Conservation (phyloP, 2,888 invertebrate species). For the Tricholauxania praeusta region DNA sequence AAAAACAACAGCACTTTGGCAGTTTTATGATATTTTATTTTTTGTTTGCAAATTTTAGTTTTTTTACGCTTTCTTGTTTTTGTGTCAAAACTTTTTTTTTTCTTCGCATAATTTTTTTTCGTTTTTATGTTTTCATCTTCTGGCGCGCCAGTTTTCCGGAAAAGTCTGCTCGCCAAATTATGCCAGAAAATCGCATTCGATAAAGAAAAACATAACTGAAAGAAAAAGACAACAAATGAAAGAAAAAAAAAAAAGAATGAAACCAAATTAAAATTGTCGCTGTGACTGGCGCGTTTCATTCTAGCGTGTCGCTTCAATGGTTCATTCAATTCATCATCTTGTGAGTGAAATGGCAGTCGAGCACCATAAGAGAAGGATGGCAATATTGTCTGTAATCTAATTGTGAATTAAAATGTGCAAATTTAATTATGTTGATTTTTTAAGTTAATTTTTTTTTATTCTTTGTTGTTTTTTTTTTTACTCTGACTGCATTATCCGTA, state of each 20-base stretch:
- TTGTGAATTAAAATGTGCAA: background rate
- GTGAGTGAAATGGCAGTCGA: background rate
- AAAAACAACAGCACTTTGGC: background rate
- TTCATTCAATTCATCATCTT: slow-evolving; percentile 60
- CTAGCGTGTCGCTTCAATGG: slow-evolving; percentile 62
- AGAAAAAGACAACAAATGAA: slow-evolving; percentile 30
- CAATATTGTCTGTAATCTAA: background rate
- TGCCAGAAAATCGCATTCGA: slow-evolving; percentile 11
- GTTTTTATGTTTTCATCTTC: slow-evolving; percentile 17
- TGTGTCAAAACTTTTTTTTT: slow-evolving; percentile 5
- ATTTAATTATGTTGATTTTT: slow-evolving; percentile 2
- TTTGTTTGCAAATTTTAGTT: slow-evolving; percentile 10
- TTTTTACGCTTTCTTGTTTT: background rate
- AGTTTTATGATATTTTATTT: slow-evolving; percentile 19
- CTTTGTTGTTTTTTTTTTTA: background rate
- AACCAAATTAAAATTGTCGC: slow-evolving; percentile 54
- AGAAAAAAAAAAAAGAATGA: slow-evolving; percentile 50
- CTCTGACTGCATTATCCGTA: slow-evolving; percentile 20
- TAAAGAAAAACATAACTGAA: background rate
- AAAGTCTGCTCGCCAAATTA: slow-evolving; percentile 54
- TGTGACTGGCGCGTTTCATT: slow-evolving; percentile 47
- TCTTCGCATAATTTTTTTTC: slow-evolving; percentile 14
- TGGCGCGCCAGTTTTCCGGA: slow-evolving; percentile 62
- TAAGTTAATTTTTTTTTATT: background rate
- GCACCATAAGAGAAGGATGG: background rate